Evolutionary conservation across 2,797 vertebrate genomes (phyloP), one percentile per base, ranked within the genome.

Genomic region (Sciaenops ocellatus): DNA sequence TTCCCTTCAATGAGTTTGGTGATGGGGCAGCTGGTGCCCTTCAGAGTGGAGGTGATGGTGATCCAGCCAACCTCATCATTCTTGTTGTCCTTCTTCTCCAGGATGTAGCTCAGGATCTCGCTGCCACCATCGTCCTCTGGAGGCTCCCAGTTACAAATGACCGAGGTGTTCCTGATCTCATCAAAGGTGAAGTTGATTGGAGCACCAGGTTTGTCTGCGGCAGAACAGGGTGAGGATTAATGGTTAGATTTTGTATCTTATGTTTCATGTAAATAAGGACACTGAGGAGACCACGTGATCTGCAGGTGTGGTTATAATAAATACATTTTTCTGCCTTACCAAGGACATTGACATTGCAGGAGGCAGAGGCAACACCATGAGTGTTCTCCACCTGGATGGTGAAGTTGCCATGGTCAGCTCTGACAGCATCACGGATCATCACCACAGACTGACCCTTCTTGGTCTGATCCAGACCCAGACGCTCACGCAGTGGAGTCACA

Each of bases 71-170:
- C 94, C 71, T 97, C 97, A 52, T 97, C 95, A 52, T 97, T 99
- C 64, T 95, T 95, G 82, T 98, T 97, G 91, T 99, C 98, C 92
- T 98, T 99, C 96, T 99, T 99, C 95, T 99, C 98, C 85, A 99
- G 92, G 55, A 97, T 95, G 70, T 99, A 99, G 91, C 98, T 99
- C 47, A 99, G 92, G 83, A 99, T 98, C 94, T 99, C 98, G 73
- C 96, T 97, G 87, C 98, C 98, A 28, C 98, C 98, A 51, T 99
- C 96, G 65, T 99, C 98, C 85, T 96, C 95, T 1, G 98, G 98
- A 80, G 97, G 96, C 54, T 98, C 97, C 97, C 98, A 99, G 72
- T 96, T 97, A 90, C 97, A 98, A 81, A 95, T 56, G 51, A 97
- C 95, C 0, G 98, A 99, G 55, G 95, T 97, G 94, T 97, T 98